A percentile compares a stretch with the other conserved stretches of the same genome.
Evolutionary conservation across 2,888 invertebrate genomes (phyloP).

Genomic region (Pyrrhia umbra): DNA sequence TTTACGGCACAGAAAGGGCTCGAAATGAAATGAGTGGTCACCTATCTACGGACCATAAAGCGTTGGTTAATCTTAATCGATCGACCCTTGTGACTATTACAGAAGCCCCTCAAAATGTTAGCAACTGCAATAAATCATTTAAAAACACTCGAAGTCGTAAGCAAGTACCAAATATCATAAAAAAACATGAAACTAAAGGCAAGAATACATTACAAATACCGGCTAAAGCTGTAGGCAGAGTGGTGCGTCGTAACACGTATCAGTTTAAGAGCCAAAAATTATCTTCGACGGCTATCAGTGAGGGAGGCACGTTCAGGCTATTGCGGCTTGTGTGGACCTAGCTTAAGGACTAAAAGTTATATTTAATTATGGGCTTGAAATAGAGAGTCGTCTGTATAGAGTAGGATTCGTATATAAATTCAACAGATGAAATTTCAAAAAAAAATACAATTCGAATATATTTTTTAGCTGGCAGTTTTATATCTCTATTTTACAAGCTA

Average conservation of each 20-base stretch:
- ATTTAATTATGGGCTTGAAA: neutral
- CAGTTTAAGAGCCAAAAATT: constrained; percentile 48
- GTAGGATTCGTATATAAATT: too few relatives aligned
- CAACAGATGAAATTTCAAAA: too few relatives aligned
- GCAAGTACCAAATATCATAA: constrained; percentile 18
- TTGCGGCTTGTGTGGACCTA: constrained; percentile 16
- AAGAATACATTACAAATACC: constrained; percentile 7
- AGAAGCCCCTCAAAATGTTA: constrained; percentile 9
- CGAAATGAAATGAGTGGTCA: too few relatives aligned
- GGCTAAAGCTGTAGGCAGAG: constrained; percentile 1
- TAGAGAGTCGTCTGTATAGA: neutral
- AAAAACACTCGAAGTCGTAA: constrained; percentile 7
- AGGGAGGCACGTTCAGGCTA: constrained; percentile 37
- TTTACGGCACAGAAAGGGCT: too few relatives aligned
- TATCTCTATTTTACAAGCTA: too few relatives aligned
- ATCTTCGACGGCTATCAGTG: constrained; percentile 45
- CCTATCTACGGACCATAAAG: too few relatives aligned
- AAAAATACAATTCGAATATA: too few relatives aligned
- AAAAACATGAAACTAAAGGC: constrained; percentile 20
- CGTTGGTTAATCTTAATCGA: too few relatives aligned
- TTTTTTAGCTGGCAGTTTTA: too few relatives aligned
- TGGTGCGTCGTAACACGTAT: constrained; percentile 34
- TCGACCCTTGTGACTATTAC: too few relatives aligned
- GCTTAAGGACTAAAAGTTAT: constrained; percentile 14
- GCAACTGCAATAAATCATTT: constrained; percentile 13